Base-by-base conservation (phyloP, 2,888 invertebrate genomes). In the Vannuccia rotundouncinata region DNA sequence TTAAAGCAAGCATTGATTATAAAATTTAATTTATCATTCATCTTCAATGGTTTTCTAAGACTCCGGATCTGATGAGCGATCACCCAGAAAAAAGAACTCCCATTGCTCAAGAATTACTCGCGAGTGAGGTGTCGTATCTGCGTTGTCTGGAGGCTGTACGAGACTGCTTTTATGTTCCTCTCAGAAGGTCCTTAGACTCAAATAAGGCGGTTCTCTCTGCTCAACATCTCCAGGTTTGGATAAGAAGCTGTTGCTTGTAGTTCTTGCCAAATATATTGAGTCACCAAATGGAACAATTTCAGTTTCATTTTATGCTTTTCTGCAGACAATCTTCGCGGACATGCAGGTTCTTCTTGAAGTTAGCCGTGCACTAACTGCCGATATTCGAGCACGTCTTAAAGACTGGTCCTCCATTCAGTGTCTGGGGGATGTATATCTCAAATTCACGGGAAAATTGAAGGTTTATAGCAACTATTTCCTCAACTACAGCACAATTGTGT, bases 271-370 rank as follows among this genome's bases (percentile, higher is more conserved):
- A n/a, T n/a, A n/a, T n/a, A n/a, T n/a, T n/a, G n/a, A n/a, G n/a
- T n/a, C n/a, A n/a, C n/a, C n/a, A n/a, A n/a, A n/a, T n/a, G n/a
- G n/a, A n/a, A n/a, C n/a, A n/a, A n/a, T n/a, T n/a, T n/a, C n/a
- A n/a, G n/a, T n/a, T n/a, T 45, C 45, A 45, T 17, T 13, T 45
- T 45, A 17, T 5, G 17, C 45, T 78, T 13, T 31, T 66, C 81
- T 86, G 1, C 85, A 86, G 83, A 85, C 85, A 31, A 86, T 87
- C 73, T 87, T 87, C 82, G 83, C 84, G 25, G 87, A 87, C 82
- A 80, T 85, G 29, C 82, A 86, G 81, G 83, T 82, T 59, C 84
- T 87, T 22, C 83, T 84, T 31, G 84, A 86, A 28, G 77, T 85
- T 5, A 86, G 85, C 85, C 74, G 74, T 76, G 83, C 84, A 29